phyloP scores from a whole-genome alignment of 2,888 invertebrate species.

The Clanis bilineata region DNA sequence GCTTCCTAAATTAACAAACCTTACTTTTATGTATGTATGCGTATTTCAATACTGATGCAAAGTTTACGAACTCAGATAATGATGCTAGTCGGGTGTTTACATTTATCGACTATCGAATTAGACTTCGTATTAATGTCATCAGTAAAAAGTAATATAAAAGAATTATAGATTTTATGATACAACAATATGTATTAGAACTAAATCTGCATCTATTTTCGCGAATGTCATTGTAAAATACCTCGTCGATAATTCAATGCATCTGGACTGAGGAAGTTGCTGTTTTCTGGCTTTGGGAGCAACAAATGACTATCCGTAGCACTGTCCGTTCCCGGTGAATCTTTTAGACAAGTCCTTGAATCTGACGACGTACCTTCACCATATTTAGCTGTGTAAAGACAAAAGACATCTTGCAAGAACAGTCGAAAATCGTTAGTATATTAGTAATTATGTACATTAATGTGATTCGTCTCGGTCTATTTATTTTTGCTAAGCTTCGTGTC shows the following conservation, averaged over 20 bases:
- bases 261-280: slow-evolving; percentile 92
- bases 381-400: slow-evolving; percentile 47
- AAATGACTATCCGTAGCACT: slow-evolving; percentile 89
- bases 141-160: too few relatives aligned
- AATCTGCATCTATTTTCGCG: too few relatives aligned
- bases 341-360: slow-evolving; percentile 84
- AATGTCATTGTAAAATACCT: slow-evolving; percentile 43
- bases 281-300: slow-evolving; percentile 88
- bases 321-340: slow-evolving; percentile 84
- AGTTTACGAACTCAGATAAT: background rate
- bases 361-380: slow-evolving; percentile 62
- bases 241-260: slow-evolving; percentile 80
- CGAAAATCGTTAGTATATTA: background rate
- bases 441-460: background rate
- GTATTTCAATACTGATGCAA: background rate
- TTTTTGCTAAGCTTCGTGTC: background rate
- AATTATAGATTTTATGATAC: too few relatives aligned
- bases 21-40: background rate
- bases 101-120: background rate
- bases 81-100: background rate
- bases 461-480: background rate
- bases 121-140: background rate
- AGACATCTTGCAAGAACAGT: background rate
- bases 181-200: background rate
- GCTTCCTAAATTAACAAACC: slow-evolving; percentile 81